A percentile compares a stretch with the other conserved stretches of the same genome.
Evolutionary conservation across 2,797 vertebrate genomes (phyloP).

Genomic region (Gephyroberyx darwinii): DNA sequence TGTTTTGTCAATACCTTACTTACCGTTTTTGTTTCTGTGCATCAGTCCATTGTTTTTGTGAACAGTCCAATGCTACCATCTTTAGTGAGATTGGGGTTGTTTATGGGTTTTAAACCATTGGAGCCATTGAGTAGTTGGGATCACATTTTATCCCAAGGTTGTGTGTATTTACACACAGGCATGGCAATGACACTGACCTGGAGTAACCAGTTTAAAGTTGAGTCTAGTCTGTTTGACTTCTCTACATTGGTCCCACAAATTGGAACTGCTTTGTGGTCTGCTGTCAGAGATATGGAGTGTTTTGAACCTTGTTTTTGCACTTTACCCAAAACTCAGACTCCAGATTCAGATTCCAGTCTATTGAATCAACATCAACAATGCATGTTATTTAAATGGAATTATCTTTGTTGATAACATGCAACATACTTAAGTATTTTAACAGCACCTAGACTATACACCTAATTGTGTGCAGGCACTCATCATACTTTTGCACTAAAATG

Average conservation of each 20-base stretch:
- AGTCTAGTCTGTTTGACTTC: constrained; percentile 12
- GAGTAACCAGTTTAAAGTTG: constrained; percentile 5
- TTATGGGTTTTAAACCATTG: constrained; percentile 20
- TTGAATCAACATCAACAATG: no score
- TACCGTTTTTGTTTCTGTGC: neutral
- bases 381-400: no score
- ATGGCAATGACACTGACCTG: neutral
- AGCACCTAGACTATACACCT: no score
- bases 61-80: constrained; percentile 9
- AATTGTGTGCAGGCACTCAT: no score
- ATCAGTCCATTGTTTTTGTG: constrained; percentile 12
- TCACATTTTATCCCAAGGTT: constrained; percentile 45
- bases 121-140: constrained; percentile 26
- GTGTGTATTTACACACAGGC: constrained; percentile 2
- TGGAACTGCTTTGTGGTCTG: neutral
- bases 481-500: no score
- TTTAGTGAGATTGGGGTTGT: constrained; percentile 23
- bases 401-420: no score
- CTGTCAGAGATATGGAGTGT: neutral
- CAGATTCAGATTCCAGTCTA: no score
- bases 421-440: no score
- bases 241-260: constrained; percentile 3
- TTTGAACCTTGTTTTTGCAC: no score
- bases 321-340: no score
- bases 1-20: neutral